Conservation (phyloP, 2,888 invertebrate species). For the Thymelicus sylvestris region DNA sequence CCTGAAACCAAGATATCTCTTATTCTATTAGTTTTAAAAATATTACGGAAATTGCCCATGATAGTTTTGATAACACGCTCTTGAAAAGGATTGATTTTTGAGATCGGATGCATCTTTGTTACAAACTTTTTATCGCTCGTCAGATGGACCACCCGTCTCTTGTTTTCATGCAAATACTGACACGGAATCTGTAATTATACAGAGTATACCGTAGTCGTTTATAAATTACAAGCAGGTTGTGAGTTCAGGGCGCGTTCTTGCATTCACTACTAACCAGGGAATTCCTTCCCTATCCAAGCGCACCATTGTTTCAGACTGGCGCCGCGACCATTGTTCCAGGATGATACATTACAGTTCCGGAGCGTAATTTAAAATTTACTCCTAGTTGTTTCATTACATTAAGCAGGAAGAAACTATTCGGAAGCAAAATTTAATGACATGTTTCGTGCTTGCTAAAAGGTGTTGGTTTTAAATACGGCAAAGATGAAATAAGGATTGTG, state of each 20-base stretch:
- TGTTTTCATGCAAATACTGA: no score
- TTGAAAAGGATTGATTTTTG: no score
- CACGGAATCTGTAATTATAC: no score
- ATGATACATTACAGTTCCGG: constrained; percentile 36
- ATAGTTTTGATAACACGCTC: no score
- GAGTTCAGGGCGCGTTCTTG: constrained; percentile 23
- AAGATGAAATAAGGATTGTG: neutral
- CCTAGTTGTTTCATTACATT: constrained; percentile 29
- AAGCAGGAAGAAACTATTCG: neutral
- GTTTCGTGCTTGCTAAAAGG: neutral
- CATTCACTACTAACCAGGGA: constrained; percentile 24
- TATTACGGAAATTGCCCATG: no score
- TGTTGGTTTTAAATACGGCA: neutral
- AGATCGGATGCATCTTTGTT: no score
- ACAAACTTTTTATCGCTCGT: no score
- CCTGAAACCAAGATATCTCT: no score
- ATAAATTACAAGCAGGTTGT: constrained; percentile 29
- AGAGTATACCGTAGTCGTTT: constrained; percentile 1
- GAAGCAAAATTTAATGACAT: neutral
- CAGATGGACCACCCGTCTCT: no score
- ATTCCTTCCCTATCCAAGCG: constrained; percentile 33
- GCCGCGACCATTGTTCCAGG: constrained; percentile 32
- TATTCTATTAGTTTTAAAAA: no score
- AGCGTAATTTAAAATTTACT: constrained; percentile 25
- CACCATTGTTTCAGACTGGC: constrained; percentile 34